Evolutionary conservation across 2,797 vertebrate species (phyloP).

Genomic region (Coccyzus lansbergi): DNA sequence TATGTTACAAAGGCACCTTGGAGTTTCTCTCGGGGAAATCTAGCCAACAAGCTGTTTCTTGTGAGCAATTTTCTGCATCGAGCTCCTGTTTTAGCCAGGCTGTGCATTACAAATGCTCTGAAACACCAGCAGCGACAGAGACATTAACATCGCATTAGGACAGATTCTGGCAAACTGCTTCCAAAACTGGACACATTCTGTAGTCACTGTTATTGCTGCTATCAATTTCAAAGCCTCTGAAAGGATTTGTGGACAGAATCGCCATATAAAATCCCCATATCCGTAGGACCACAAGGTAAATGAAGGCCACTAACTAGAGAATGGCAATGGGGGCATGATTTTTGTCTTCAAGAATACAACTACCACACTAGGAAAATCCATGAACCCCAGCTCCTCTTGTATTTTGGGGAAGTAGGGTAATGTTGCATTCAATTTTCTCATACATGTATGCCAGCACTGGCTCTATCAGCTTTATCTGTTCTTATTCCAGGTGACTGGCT

Average conservation of each 20-base stretch:
- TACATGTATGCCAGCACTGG: too few relatives aligned
- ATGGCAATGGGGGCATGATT: not conserved
- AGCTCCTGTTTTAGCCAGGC: not conserved
- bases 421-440: not conserved
- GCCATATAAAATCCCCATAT: not conserved
- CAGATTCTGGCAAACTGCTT: not conserved
- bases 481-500: too few relatives aligned
- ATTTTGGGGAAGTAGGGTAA: not conserved
- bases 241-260: not conserved
- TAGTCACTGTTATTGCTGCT: not conserved
- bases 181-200: not conserved
- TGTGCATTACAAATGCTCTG: not conserved
- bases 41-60: not conserved
- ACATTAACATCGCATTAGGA: not conserved
- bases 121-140: not conserved
- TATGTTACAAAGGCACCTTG: slow-evolving; percentile 61
- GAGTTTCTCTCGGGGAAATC: not conserved
- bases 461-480: too few relatives aligned
- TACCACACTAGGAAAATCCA: not conserved
- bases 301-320: not conserved
- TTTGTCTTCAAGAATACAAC: not conserved
- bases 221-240: not conserved
- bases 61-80: not conserved
- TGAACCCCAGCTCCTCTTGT: not conserved
- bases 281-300: not conserved